phyloP scores from a whole-genome alignment of 2,888 invertebrate species.

The Synanthedon myopaeformis region DNA sequence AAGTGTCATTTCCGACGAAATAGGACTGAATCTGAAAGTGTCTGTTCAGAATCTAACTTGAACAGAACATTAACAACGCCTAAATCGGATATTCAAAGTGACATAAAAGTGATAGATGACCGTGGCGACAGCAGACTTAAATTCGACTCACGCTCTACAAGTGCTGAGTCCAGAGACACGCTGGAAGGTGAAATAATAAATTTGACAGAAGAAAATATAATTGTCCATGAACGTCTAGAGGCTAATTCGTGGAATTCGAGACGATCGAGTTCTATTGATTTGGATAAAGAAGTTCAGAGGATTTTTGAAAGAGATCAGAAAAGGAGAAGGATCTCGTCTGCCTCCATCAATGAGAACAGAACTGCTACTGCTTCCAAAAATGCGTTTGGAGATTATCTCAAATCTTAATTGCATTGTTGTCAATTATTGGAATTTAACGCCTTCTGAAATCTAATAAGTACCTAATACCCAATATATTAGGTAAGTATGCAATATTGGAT shows the following conservation, averaged over 20 bases:
- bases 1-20: conserved; percentile 52
- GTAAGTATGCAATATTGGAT: too few relatives aligned
- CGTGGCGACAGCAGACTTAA: conserved; percentile 19
- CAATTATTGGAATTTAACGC: not conserved
- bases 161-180: conserved; percentile 36
- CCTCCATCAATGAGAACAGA: conserved; percentile 16
- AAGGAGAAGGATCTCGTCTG: conserved; percentile 17
- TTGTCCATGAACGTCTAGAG: conserved; percentile 35
- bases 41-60: conserved; percentile 25
- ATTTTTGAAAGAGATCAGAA: conserved; percentile 46
- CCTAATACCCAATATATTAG: too few relatives aligned
- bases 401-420: conserved; percentile 4
- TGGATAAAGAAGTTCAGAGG: conserved; percentile 52
- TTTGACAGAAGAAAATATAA: conserved; percentile 39
- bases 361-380: conserved; percentile 26
- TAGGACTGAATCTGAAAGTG: conserved; percentile 17
- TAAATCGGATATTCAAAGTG: conserved; percentile 10
- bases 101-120: conserved; percentile 15
- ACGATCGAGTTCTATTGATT: conserved; percentile 49
- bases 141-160: conserved; percentile 25
- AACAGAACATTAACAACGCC: conserved; percentile 14
- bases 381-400: conserved; percentile 36
- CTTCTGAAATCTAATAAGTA: too few relatives aligned
- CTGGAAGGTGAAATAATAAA: conserved; percentile 45
- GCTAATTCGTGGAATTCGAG: conserved; percentile 28